Percentiles rank a stretch among this genome's conserved stretches.
Conservation (phyloP, 2,888 invertebrate genomes). For the Amaurobius ferox region DNA sequence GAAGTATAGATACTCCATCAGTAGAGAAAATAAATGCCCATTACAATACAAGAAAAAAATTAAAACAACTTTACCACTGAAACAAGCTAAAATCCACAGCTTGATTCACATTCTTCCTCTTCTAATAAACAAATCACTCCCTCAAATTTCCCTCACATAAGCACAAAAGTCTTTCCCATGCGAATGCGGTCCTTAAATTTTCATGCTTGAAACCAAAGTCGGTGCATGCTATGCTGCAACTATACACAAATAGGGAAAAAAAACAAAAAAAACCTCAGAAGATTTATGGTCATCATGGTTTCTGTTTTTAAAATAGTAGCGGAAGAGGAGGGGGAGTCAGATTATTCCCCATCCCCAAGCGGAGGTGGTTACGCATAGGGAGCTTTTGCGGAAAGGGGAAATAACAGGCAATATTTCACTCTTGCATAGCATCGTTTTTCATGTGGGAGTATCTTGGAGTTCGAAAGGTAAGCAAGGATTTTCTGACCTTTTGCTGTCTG, state of each 20-base stretch:
- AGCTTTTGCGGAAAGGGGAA: conserved; percentile 8
- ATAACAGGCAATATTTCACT: conserved; percentile 12
- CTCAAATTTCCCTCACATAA: no score
- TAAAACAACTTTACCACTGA: no score
- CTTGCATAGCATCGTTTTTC: neutral
- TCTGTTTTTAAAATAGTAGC: conserved; percentile 7
- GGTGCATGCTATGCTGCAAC: neutral
- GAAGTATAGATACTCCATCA: no score
- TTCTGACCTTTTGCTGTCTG: neutral
- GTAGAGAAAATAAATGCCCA: no score
- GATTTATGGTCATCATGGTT: neutral
- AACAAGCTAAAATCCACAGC: no score
- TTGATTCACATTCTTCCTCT: no score
- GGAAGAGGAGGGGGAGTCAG: neutral
- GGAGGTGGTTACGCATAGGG: neutral
- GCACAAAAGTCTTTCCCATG: neutral
- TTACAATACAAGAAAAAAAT: no score
- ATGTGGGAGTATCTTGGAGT: neutral
- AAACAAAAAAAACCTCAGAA: neutral
- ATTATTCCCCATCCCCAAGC: no score
- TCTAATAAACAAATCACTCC: no score
- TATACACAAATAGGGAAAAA: no score
- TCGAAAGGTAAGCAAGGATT: neutral
- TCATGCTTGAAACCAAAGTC: neutral
- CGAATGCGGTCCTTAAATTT: neutral